Base-by-base conservation (phyloP, 2,888 invertebrate species). In the Hypselothyrea guttata region DNA sequence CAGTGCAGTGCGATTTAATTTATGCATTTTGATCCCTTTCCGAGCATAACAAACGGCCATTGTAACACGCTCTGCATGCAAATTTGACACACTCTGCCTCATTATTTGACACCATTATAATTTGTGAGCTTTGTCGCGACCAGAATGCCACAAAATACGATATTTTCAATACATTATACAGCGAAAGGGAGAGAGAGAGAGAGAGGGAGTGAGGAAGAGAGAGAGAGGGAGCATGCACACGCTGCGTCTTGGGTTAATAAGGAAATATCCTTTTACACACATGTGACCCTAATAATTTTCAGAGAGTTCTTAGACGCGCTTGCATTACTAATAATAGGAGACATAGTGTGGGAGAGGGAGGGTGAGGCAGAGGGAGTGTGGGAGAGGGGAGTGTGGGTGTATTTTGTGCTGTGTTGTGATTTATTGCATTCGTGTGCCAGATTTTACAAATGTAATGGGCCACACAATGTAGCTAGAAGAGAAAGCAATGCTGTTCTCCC, bases 381-480 rank as follows among this genome's bases (percentile, higher is more conserved):
- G 42, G 56, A 16, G 51, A 45, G 37, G 12, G 55, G 40, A 56
- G 34, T 55, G 34, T 58, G 51, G 53, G 53, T 63, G 30, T 51
- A 41, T 59, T 57, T 68, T 83, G 63, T 71, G 57, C 62, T 85
- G 67, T 83, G 79, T 74, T 76, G 76, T 88, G 86, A 87, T 87
- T 87, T 87, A 87, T 87, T 75, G 86, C 86, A 85, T 87, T 87
- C 79, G 83, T 87, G 84, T 88, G 87, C 88, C 86, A 88, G 86
- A 86, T 86, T 87, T 87, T 82, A 85, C 86, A 84, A 84, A 85
- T 81, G 84, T 79, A 75, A 85, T 83, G 76, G 75, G 74, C 82
- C 77, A 72, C 76, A 62, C 73, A 61, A 28, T 35, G 38, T 16
- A 54, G 9, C 31, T 18, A 52, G 57, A 22, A 2, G 22, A 22